Percentiles rank a stretch among this genome's conserved stretches.
Conservation (phyloP, 2,113 vertebrate species). For the Etia nguti region DNA sequence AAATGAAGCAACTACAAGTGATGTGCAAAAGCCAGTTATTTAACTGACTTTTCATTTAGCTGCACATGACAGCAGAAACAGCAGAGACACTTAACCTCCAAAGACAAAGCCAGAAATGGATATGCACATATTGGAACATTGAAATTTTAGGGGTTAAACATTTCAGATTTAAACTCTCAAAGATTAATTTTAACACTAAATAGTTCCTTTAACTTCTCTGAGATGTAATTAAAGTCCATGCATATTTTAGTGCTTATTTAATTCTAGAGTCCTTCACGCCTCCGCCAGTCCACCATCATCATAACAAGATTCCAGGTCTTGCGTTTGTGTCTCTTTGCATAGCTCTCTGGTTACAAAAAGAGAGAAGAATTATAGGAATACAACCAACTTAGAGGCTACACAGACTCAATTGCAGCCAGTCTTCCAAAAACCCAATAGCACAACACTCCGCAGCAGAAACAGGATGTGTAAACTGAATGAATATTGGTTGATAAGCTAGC, state of each 20-base stretch:
- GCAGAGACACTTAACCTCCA: neutral
- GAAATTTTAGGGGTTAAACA: neutral
- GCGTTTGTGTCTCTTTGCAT: neutral
- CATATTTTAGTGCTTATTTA: neutral
- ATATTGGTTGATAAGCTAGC: neutral
- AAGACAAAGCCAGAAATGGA: neutral
- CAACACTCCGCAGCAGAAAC: neutral
- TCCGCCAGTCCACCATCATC: neutral
- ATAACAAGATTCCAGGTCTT: neutral
- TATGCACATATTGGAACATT: neutral
- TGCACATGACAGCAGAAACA: neutral
- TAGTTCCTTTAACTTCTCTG: neutral
- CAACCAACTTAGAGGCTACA: neutral
- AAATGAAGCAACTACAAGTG: neutral
- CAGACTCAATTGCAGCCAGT: neutral
- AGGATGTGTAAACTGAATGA: neutral
- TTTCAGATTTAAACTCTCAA: neutral
- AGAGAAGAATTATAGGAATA: neutral
- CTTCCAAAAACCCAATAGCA: neutral
- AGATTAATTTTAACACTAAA: neutral
- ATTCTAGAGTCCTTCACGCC: neutral
- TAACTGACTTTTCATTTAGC: neutral
- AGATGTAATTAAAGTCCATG: neutral
- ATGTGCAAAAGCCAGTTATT: neutral
- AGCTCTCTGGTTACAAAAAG: neutral